Percentiles rank a stretch among this genome's conserved stretches.
Conservation (phyloP, 2,888 invertebrate genomes). For the Nasonovia ribisnigri region DNA sequence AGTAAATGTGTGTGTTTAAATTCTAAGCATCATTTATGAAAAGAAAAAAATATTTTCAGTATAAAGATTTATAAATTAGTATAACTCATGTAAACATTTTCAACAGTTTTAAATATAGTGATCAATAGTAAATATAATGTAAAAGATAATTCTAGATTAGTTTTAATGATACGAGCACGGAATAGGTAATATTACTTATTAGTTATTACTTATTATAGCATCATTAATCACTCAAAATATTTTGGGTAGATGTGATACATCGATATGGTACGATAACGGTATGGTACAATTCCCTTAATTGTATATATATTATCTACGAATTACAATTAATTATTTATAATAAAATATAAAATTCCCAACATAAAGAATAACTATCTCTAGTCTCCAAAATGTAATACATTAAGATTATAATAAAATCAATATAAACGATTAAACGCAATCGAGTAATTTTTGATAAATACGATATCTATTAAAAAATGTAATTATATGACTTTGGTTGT, state of each 20-base stretch:
- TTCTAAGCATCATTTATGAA: not conserved
- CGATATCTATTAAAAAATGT: not conserved
- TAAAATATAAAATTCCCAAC: not conserved
- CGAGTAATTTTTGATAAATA: too few species aligned
- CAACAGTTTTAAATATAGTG: not conserved
- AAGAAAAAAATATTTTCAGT: not conserved
- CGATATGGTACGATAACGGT: too few species aligned
- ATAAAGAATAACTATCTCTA: too few species aligned
- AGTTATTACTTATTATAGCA: not conserved
- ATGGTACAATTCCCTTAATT: not conserved
- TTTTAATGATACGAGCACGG: not conserved
- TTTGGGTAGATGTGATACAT: not conserved
- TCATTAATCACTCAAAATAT: not conserved
- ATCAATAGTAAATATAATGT: not conserved
- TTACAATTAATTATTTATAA: not conserved
- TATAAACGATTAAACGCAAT: not conserved
- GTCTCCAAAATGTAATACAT: too few species aligned
- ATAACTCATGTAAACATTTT: not conserved
- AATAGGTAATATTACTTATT: not conserved
- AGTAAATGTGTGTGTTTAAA: not conserved
- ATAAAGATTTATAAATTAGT: not conserved
- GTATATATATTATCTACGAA: not conserved
- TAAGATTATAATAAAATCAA: not conserved
- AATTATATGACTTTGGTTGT: not conserved
- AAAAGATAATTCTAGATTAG: not conserved